Conservation (phyloP, 2,888 invertebrate species). For the Lasioglossum villosulum region DNA sequence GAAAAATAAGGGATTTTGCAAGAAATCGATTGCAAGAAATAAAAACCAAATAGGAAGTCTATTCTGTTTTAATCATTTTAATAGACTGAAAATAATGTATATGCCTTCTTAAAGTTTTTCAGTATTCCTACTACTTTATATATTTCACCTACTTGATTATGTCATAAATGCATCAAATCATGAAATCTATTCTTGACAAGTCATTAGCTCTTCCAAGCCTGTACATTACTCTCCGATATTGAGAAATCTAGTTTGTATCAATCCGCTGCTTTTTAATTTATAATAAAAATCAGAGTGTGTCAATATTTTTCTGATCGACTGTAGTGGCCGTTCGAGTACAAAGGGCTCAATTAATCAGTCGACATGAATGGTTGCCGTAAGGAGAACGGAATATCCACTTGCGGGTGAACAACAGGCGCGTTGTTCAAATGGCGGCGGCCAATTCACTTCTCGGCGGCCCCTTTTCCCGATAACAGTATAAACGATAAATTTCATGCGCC, state of each 20-base stretch:
- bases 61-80: background rate
- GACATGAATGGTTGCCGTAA: background rate
- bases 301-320: background rate
- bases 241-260: background rate
- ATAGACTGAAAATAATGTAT: background rate
- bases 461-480: constrained; percentile 35
- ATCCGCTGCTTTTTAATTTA: background rate
- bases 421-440: constrained; percentile 20
- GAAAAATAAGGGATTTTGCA: background rate
- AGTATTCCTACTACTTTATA: background rate
- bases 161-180: background rate
- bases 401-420: constrained; percentile 6
- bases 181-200: background rate
- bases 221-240: background rate
- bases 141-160: background rate
- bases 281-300: background rate
- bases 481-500: constrained; percentile 46
- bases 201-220: background rate
- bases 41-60: no score
- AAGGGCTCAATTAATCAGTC: constrained; percentile 28
- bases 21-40: no score
- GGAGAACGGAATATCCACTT: background rate
- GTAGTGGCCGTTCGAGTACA: background rate
- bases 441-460: constrained; percentile 20
- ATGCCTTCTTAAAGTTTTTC: background rate